Conservation (phyloP, 2,797 vertebrate genomes). For the Sorex maritimensis region DNA sequence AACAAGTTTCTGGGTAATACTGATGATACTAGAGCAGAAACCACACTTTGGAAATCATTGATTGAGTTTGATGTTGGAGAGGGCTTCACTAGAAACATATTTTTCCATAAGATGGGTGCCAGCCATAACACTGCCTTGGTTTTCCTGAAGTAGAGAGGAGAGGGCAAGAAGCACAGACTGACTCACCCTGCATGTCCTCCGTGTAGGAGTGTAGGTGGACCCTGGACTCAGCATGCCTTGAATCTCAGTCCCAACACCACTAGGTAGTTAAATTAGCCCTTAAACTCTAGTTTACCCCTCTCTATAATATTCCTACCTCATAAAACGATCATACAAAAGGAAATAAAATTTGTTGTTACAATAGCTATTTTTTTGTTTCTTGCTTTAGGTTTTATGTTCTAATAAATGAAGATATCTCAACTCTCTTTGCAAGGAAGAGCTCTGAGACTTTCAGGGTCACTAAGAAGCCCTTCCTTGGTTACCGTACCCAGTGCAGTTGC, state of each 20-base stretch:
- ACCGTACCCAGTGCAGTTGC: neutral
- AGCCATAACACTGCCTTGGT: neutral
- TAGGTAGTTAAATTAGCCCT: neutral
- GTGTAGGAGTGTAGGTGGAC: neutral
- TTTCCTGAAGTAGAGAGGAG: neutral
- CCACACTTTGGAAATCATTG: neutral
- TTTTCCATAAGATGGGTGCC: neutral
- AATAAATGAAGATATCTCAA: neutral
- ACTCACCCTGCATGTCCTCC: neutral
- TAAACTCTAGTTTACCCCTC: neutral
- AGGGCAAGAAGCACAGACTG: neutral
- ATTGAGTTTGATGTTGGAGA: too few relatives aligned
- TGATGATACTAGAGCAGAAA: neutral
- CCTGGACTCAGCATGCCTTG: too few relatives aligned
- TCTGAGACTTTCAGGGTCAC: neutral
- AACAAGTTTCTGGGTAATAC: neutral
- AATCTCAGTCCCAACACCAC: neutral
- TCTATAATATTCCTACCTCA: neutral
- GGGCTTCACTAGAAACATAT: too few relatives aligned
- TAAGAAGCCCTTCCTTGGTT: neutral
- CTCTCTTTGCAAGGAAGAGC: neutral
- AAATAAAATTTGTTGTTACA: neutral
- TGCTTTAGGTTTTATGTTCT: neutral
- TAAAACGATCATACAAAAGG: neutral
- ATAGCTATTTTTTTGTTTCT: neutral